Percentiles rank a stretch among this genome's conserved stretches.
These are phyloP conservation scores for Hafferia zeledoni DNA, from an alignment of 2,797 vertebrate genomes.

Conservation along the genomic window DNA sequence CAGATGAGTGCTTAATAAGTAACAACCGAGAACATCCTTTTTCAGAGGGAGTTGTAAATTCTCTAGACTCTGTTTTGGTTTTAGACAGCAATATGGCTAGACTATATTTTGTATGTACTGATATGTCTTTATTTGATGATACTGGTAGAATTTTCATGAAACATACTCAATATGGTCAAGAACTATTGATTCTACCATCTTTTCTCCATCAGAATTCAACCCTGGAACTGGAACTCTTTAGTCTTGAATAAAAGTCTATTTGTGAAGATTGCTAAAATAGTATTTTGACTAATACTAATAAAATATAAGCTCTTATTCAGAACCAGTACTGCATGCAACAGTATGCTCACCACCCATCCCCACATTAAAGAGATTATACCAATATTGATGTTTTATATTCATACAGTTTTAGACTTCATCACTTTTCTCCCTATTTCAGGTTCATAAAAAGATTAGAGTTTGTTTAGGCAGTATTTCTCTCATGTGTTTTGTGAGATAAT, in stretches of 20 bases:
- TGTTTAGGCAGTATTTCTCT: slow-evolving; percentile 12
- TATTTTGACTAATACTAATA: not conserved
- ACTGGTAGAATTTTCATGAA: not conserved
- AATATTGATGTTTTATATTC: not conserved
- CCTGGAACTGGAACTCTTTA: not conserved
- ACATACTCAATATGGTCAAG: not conserved
- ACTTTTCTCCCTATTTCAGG: not conserved
- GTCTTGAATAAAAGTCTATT: not conserved
- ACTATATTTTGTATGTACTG: not conserved
- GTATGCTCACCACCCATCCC: not conserved
- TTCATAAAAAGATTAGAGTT: slow-evolving; percentile 11
- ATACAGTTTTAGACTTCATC: not conserved
- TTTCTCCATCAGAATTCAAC: not conserved
- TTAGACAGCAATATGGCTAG: not conserved
- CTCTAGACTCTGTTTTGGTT: not conserved
- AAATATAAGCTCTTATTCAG: not conserved
- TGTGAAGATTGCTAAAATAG: not conserved
- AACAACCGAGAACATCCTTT: not conserved
- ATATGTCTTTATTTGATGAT: not conserved
- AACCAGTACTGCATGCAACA: not conserved
- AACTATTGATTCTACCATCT: not conserved
- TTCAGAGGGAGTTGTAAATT: not conserved
- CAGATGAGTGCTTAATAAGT: not conserved
- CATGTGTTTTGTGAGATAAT: slow-evolving; percentile 1
- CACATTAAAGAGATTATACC: not conserved